Evolutionary conservation across 2,797 vertebrate genomes (phyloP).

Genomic region (Orientallactaga sibirica): DNA sequence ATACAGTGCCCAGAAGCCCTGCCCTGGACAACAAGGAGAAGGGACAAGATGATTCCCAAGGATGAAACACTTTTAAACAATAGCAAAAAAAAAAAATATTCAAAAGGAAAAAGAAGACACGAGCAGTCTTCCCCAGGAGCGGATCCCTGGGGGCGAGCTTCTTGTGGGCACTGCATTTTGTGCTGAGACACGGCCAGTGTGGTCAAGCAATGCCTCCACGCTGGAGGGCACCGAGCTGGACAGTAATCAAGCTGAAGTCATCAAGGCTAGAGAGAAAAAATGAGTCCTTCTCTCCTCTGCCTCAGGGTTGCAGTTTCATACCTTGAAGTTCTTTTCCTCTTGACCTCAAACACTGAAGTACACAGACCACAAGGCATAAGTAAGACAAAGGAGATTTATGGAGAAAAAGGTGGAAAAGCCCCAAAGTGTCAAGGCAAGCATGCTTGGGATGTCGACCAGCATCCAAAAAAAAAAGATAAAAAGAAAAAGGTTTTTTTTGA

Average conservation of each 20-base stretch:
- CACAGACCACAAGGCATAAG: too few species aligned
- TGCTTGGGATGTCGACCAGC: too few species aligned
- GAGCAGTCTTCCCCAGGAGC: background rate
- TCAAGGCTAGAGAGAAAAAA: constrained; percentile 97
- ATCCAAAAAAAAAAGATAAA: too few species aligned
- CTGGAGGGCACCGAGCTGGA: constrained; percentile 95
- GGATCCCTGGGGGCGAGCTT: background rate
- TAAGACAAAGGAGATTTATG: too few species aligned
- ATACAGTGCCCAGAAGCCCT: constrained; percentile 76
- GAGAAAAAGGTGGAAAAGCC: too few species aligned
- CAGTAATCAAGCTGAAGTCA: constrained; percentile 93
- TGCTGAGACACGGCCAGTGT: constrained; percentile 89
- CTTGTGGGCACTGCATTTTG: constrained; percentile 90
- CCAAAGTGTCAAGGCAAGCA: too few species aligned
- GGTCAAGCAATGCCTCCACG: constrained; percentile 93
- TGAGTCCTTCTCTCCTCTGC: constrained; percentile 86
- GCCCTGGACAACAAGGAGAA: constrained; percentile 94
- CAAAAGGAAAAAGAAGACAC: background rate
- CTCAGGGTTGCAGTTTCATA: background rate
- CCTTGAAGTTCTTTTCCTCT: too few species aligned
- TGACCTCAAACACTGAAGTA: too few species aligned
- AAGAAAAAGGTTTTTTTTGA: too few species aligned
- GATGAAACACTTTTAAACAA: background rate
- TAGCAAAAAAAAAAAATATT: background rate
- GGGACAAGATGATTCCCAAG: constrained; percentile 89